Base-by-base conservation (phyloP, 2,888 invertebrate genomes). In the Lasioglossum lativentre region DNA sequence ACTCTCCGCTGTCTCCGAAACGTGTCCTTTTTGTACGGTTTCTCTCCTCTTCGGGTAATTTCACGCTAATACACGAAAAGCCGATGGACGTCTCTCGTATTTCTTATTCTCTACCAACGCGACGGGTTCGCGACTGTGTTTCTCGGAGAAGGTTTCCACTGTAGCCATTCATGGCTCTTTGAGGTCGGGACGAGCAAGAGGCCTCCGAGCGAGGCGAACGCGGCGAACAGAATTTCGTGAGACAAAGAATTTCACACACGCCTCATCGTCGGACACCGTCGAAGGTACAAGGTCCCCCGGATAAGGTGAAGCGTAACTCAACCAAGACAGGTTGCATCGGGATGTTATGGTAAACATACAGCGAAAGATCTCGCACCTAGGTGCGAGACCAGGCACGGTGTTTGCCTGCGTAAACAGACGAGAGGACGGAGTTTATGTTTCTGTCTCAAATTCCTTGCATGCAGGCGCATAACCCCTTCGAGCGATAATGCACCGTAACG, bases 341-440 rank as follows among this genome's bases (percentile, higher is more conserved):
- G 92, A 92, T 91, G 93, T 94, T 93, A 94, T 94, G 93, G 94
- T 93, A 94, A 95, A 94, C 91, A 94, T 88, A 90, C 92, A 89
- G 91, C 92, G 92, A 94, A 94, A 95, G 94, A 95, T 94, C 93
- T 95, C 95, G 92, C 95, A 95, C 95, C 95, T 95, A 95, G 95
- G 95, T 95, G 95, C 91, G 95, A 91, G 91, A 94, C 93, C 93
- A 92, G 93, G 93, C 93, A 93, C 93, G 93, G 89, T 90, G 93
- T 93, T 92, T 93, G 91, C 91, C 93, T 93, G 93, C 91, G 94
- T 93, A 94, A 94, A 94, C 92, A 94, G 86, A 89, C 90, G 83
- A 90, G 91, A 91, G 91, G 91, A 90, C 90, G 91, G 92, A 92
- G 93, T 94, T 94, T 93, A 93, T 92, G 93, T 94, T 94, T 94